Conservation (phyloP, 2,888 invertebrate genomes). For the Chorisops tibialis region DNA sequence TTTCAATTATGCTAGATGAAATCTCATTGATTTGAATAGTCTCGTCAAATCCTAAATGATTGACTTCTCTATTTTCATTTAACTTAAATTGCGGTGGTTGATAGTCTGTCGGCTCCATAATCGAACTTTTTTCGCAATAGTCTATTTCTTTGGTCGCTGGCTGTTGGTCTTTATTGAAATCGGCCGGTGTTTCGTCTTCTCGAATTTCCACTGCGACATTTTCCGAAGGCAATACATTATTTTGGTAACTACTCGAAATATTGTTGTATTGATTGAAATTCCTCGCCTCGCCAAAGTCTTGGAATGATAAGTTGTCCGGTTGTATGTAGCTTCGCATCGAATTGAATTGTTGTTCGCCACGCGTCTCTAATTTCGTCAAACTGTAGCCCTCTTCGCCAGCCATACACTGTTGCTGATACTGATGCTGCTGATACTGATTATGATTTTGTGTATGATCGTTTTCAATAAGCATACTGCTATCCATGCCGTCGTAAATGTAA, state of each 20-base stretch:
- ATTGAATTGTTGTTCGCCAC: slow-evolving; percentile 39
- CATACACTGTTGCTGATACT: slow-evolving; percentile 47
- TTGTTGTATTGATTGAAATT: slow-evolving; percentile 27
- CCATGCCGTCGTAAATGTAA: background rate
- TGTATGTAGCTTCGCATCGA: slow-evolving; percentile 1
- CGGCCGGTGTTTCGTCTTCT: background rate
- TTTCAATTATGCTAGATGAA: slow-evolving; percentile 59
- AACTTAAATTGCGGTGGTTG: background rate
- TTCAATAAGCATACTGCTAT: slow-evolving; percentile 1
- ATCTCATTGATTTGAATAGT: slow-evolving; percentile 66
- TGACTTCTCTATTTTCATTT: background rate
- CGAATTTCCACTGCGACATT: background rate
- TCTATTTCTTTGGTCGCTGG: background rate
- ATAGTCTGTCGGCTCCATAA: slow-evolving; percentile 1
- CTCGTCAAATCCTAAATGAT: slow-evolving; percentile 41
- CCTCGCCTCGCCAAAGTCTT: slow-evolving; percentile 26
- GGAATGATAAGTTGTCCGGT: slow-evolving; percentile 24
- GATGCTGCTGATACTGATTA: slow-evolving; percentile 46
- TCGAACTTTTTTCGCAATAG: slow-evolving; percentile 4
- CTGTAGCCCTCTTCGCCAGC: slow-evolving; percentile 47
- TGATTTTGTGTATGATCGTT: slow-evolving; percentile 35
- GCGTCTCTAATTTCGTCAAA: slow-evolving; percentile 48
- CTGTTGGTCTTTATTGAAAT: background rate
- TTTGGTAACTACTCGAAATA: slow-evolving; percentile 30
- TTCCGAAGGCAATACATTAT: slow-evolving; percentile 6